Evolutionary conservation across 2,113 vertebrate species (phyloP).

Genomic region (Hydrolagus affinis): DNA sequence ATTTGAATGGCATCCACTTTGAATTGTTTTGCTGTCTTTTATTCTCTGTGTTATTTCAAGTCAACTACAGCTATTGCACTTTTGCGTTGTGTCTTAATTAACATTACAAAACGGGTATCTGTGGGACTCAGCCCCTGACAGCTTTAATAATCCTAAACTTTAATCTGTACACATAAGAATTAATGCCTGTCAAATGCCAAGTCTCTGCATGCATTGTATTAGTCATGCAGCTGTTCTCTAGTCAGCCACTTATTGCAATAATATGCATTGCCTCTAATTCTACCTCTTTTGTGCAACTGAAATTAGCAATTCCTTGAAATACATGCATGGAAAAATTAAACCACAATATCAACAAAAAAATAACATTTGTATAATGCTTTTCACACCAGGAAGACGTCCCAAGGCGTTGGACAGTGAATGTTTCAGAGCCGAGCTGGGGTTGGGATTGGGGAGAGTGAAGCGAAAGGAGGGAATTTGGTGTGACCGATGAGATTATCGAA

Average conservation of each 20-base stretch:
- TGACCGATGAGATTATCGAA: too few species aligned
- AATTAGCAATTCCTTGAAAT: not conserved
- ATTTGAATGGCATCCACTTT: not conserved
- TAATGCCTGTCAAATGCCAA: not conserved
- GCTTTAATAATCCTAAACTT: not conserved
- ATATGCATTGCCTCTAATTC: not conserved
- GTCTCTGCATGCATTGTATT: not conserved
- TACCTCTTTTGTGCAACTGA: conserved; percentile 1
- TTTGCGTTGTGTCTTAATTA: not conserved
- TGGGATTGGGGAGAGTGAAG: too few species aligned
- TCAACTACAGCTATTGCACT: not conserved
- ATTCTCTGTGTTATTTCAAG: not conserved
- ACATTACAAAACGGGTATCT: not conserved
- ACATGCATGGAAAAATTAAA: conserved; percentile 17
- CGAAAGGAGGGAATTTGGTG: too few species aligned
- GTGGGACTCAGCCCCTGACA: not conserved
- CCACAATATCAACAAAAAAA: too few species aligned
- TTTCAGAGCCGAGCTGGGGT: too few species aligned
- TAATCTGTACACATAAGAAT: not conserved
- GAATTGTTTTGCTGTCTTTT: not conserved
- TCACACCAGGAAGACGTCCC: too few species aligned
- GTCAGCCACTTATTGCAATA: not conserved
- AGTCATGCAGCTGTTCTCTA: not conserved
- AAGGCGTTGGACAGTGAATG: too few species aligned
- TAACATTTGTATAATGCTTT: too few species aligned